Conservation (phyloP, 2,888 invertebrate species). For the Neuroscelio doddi region DNA sequence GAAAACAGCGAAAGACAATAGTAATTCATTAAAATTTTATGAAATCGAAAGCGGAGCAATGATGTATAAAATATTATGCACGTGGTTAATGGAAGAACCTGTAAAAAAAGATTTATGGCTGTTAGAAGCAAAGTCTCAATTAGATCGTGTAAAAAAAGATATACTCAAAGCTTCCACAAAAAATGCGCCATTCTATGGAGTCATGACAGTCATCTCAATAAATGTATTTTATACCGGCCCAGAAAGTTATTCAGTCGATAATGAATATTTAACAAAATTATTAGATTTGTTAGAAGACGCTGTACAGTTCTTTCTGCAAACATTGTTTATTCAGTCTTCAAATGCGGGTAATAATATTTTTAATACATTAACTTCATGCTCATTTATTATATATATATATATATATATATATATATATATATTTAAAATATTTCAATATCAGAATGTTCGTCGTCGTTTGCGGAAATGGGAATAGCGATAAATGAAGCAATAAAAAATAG, state of each 20-base stretch:
- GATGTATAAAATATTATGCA: constrained; percentile 74
- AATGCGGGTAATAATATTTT: constrained; percentile 44
- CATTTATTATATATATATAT: background rate
- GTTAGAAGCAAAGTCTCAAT: constrained; percentile 58
- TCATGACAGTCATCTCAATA: constrained; percentile 58
- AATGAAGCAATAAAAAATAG: constrained; percentile 74
- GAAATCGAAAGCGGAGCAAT: constrained; percentile 77
- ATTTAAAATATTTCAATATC: constrained; percentile 32
- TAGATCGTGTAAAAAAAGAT: constrained; percentile 64
- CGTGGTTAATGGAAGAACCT: constrained; percentile 48
- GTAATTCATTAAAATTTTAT: constrained; percentile 77
- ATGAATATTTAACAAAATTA: constrained; percentile 46
- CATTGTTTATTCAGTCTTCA: constrained; percentile 53
- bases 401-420: too few species aligned
- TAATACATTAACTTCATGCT: too few species aligned
- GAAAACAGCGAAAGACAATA: constrained; percentile 71
- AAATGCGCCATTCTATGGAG: constrained; percentile 71
- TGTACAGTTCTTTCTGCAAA: constrained; percentile 56
- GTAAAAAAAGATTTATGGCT: constrained; percentile 51
- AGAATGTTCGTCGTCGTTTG: constrained; percentile 81
- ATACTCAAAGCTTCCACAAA: constrained; percentile 67
- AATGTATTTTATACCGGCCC: constrained; percentile 49
- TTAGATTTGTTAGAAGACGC: constrained; percentile 56
- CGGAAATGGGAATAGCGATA: constrained; percentile 84
- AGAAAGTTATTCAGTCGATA: constrained; percentile 29